These are phyloP conservation scores for Netelia fuscicornis DNA, from an alignment of 2,888 invertebrate genomes.

Conservation along the genomic window DNA sequence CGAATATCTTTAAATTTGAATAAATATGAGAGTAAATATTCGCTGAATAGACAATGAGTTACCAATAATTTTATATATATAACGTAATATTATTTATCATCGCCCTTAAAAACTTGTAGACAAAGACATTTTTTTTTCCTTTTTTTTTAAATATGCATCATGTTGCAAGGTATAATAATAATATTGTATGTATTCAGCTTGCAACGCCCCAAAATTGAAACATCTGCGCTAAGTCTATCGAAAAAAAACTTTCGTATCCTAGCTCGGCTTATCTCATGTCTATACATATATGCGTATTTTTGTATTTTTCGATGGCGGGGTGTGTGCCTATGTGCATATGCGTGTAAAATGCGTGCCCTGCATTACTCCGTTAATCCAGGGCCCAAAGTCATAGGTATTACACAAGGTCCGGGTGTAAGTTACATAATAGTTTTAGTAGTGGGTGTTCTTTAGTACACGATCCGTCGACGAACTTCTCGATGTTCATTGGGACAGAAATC, in stretches of 20 bases:
- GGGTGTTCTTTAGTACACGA: slow-evolving; percentile 46
- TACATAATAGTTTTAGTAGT: slow-evolving; percentile 64
- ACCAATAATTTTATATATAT: background rate
- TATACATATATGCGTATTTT: slow-evolving; percentile 63
- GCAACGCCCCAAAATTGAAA: slow-evolving; percentile 39
- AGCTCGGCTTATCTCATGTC: slow-evolving; percentile 57
- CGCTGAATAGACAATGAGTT: background rate
- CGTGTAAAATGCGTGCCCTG: slow-evolving; percentile 52
- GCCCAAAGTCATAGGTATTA: slow-evolving; percentile 42
- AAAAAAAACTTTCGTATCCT: slow-evolving; percentile 59
- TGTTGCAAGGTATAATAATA: background rate
- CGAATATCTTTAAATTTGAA: slow-evolving; percentile 6
- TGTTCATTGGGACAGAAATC: slow-evolving; percentile 41
- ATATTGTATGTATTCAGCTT: slow-evolving; percentile 38
- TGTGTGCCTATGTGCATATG: slow-evolving; percentile 3
- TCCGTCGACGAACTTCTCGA: slow-evolving; percentile 27
- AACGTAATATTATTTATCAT: too few relatives aligned
- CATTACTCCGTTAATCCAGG: slow-evolving; percentile 20
- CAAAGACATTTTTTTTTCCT: background rate
- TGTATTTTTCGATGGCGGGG: slow-evolving; percentile 61
- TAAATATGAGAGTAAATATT: background rate
- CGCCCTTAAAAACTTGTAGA: too few relatives aligned
- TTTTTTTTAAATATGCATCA: background rate
- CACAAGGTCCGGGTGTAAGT: slow-evolving; percentile 57
- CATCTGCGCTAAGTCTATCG: slow-evolving; percentile 60